Conservation (phyloP, 2,113 vertebrate genomes). For the Columba livia region DNA sequence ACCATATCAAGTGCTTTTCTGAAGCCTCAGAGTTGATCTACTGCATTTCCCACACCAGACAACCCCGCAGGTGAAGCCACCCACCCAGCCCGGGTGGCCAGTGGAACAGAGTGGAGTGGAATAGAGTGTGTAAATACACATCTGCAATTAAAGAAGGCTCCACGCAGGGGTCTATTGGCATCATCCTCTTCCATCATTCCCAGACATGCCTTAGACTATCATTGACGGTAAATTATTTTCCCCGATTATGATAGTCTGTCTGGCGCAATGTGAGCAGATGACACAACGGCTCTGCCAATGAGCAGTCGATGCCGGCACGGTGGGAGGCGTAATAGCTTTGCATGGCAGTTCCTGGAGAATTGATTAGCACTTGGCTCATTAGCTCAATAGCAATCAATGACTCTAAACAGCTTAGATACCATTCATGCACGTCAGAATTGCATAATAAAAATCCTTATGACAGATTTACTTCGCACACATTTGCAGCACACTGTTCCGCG, state of each 20-base stretch:
- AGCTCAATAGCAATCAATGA: slow-evolving; percentile 33
- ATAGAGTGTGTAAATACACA: neutral
- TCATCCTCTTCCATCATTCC: neutral
- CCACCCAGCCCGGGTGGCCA: rapidly evolving
- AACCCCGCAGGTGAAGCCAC: rapidly evolving
- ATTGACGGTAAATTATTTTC: neutral
- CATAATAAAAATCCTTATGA: neutral
- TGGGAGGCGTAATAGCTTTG: neutral
- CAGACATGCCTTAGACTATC: neutral
- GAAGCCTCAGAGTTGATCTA: neutral
- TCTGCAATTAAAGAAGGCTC: neutral
- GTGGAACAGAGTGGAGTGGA: rapidly evolving
- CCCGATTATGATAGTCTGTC: neutral
- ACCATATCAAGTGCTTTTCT: neutral
- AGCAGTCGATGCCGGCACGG: neutral
- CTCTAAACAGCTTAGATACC: neutral
- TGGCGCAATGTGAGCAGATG: neutral
- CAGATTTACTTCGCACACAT: neutral
- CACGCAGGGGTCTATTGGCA: neutral
- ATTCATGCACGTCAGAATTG: neutral
- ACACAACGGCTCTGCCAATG: neutral
- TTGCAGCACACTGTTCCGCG: rapidly evolving
- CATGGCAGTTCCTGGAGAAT: neutral
- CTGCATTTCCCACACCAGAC: rapidly evolving
- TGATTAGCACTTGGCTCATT: slow-evolving; percentile 28